Conservation (phyloP, 2,113 vertebrate genomes). For the Prietella phreatophila region DNA sequence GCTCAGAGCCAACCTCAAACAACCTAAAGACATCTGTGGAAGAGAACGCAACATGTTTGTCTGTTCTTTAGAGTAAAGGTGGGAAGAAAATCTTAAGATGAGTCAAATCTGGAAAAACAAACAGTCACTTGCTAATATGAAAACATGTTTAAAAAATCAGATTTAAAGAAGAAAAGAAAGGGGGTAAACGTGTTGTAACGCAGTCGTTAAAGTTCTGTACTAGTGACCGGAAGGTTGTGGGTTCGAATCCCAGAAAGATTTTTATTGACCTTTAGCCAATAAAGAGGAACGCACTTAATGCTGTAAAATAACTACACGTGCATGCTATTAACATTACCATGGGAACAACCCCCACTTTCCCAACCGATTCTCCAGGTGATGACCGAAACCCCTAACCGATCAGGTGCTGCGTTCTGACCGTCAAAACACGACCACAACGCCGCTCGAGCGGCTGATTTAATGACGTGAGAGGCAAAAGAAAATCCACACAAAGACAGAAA, state of each 20-base stretch:
- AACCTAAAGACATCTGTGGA: conserved; percentile 66
- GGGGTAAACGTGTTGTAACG: neutral
- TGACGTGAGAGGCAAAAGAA: neutral
- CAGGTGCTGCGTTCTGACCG: too few species aligned
- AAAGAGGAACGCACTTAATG: neutral
- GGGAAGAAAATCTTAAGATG: neutral
- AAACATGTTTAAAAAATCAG: neutral
- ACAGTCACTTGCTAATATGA: neutral
- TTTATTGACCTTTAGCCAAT: neutral
- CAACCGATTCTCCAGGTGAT: neutral
- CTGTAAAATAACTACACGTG: neutral
- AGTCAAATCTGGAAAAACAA: neutral
- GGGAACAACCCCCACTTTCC: neutral
- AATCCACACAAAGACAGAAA: neutral
- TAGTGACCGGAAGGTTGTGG: neutral
- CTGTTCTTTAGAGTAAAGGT: neutral
- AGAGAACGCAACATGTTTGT: neutral
- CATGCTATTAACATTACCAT: too few species aligned
- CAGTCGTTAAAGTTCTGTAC: neutral
- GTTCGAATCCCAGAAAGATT: neutral
- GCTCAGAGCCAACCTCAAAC: conserved; percentile 60
- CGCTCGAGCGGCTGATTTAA: neutral
- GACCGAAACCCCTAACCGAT: neutral
- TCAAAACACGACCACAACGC: neutral
- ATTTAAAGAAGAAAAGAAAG: neutral